Evolutionary conservation across 2,888 invertebrate genomes (phyloP).

Genomic region (Andrena minutula): DNA sequence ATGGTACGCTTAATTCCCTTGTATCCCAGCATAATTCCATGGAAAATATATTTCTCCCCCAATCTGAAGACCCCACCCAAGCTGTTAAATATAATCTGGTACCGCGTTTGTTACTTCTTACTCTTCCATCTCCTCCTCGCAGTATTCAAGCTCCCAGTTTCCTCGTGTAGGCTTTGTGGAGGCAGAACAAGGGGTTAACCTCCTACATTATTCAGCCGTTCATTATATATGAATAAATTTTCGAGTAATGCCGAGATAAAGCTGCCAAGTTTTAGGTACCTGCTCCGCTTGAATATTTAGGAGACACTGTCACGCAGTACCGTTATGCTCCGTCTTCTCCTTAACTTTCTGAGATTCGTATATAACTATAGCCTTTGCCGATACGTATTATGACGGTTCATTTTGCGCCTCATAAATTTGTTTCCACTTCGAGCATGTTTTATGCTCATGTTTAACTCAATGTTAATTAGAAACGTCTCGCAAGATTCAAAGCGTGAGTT

Average conservation of each 20-base stretch:
- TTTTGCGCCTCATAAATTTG: neutral
- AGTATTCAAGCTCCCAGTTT: conserved; percentile 70
- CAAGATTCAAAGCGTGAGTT: neutral
- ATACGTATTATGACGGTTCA: conserved; percentile 54
- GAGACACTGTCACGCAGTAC: conserved; percentile 84
- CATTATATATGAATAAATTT: conserved; percentile 85
- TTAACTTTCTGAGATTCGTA: conserved; percentile 79
- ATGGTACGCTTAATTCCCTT: conserved; percentile 80
- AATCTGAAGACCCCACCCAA: conserved; percentile 73
- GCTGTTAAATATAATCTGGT: conserved; percentile 82
- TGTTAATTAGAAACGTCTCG: neutral
- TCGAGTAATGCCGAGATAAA: conserved; percentile 85
- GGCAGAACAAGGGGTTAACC: conserved; percentile 85
- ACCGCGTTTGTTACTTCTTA: conserved; percentile 83
- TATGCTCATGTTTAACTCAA: neutral
- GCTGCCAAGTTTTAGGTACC: conserved; percentile 84
- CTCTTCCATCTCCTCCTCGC: conserved; percentile 73
- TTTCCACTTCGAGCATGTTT: too few relatives aligned
- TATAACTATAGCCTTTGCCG: conserved; percentile 52
- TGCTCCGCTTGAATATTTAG: conserved; percentile 83
- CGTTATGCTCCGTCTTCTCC: conserved; percentile 82
- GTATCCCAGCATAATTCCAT: conserved; percentile 78
- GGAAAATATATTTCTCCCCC: conserved; percentile 80
- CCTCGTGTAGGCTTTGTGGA: conserved; percentile 78
- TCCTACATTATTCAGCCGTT: conserved; percentile 83